Percentiles rank a stretch among this genome's conserved stretches.
Evolutionary conservation across 2,113 vertebrate genomes (phyloP).

Genomic region (Circaetus gallicus): DNA sequence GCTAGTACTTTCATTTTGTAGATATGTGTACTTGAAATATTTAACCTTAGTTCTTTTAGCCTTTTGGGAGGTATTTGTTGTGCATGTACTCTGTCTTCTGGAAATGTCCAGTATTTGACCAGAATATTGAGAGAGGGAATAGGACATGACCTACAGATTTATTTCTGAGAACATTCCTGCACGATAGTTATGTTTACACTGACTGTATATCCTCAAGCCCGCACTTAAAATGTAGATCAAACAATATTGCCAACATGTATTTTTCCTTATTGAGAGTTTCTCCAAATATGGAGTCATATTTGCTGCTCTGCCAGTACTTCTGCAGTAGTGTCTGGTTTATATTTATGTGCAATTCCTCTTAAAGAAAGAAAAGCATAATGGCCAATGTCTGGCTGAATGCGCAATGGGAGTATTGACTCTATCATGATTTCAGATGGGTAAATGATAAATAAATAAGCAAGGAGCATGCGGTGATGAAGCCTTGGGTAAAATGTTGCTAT

Average conservation of each 20-base stretch:
- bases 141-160: background rate
- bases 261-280: background rate
- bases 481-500: background rate
- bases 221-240: slow-evolving; percentile 9
- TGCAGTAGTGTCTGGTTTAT: slow-evolving; percentile 6
- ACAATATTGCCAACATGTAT: background rate
- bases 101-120: background rate
- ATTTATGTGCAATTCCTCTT: slow-evolving; percentile 1
- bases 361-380: background rate
- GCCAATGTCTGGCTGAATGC: background rate
- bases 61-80: background rate
- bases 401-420: background rate
- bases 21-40: background rate
- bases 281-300: slow-evolving; percentile 6
- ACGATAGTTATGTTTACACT: background rate
- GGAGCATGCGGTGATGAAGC: background rate
- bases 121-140: background rate
- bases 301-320: slow-evolving; percentile 7
- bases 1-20: background rate
- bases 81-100: background rate
- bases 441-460: background rate
- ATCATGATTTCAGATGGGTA: background rate
- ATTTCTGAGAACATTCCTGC: slow-evolving; percentile 5
- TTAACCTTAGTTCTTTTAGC: background rate
- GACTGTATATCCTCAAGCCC: background rate